phyloP scores from a whole-genome alignment of 1,140 invertebrate genomes.

The Zaprionus gabonicus region DNA sequence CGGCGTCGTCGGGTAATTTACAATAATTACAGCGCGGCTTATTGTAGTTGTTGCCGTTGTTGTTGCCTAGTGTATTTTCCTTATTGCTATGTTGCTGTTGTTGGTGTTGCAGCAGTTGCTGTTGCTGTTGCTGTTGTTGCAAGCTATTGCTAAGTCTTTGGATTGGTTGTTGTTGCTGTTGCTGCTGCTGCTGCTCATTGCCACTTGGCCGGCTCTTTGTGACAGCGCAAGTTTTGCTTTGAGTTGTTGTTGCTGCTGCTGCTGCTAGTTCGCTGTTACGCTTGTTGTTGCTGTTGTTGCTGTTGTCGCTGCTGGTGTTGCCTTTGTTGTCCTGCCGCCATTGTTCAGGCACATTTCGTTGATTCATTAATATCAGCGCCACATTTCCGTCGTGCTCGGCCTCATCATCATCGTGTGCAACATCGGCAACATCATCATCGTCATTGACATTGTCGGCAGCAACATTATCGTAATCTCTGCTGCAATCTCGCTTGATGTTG shows the following conservation, averaged over 20 bases:
- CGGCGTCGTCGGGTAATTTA: slow-evolving; percentile 80
- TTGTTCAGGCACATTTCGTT: slow-evolving; percentile 78
- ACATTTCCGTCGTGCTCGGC: slow-evolving; percentile 71
- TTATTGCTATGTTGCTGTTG: slow-evolving; percentile 76
- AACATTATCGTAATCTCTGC: slow-evolving; percentile 62
- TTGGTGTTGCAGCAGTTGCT: slow-evolving; percentile 47
- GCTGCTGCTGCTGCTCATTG: slow-evolving; percentile 68
- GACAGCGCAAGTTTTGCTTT: slow-evolving; percentile 76
- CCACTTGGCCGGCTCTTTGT: slow-evolving; percentile 74
- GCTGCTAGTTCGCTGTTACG: slow-evolving; percentile 55
- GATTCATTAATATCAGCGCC: slow-evolving; percentile 82
- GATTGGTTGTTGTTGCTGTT: slow-evolving; percentile 73
- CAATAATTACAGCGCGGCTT: slow-evolving; percentile 79
- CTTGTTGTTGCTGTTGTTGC: slow-evolving; percentile 43
- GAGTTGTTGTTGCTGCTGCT: slow-evolving; percentile 40
- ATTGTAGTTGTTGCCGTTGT: slow-evolving; percentile 59
- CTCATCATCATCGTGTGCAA: slow-evolving; percentile 55
- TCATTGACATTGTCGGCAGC: slow-evolving; percentile 53
- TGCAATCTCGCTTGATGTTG: slow-evolving; percentile 59
- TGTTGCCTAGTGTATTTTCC: slow-evolving; percentile 77
- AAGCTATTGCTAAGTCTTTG: slow-evolving; percentile 84
- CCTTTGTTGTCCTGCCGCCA: slow-evolving; percentile 82
- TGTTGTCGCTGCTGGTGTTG: slow-evolving; percentile 52
- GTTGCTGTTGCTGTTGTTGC: slow-evolving; percentile 60
- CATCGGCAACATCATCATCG: slow-evolving; percentile 47